Evolutionary conservation across 2,113 vertebrate species (phyloP).

Genomic region (Corythaeola cristata): DNA sequence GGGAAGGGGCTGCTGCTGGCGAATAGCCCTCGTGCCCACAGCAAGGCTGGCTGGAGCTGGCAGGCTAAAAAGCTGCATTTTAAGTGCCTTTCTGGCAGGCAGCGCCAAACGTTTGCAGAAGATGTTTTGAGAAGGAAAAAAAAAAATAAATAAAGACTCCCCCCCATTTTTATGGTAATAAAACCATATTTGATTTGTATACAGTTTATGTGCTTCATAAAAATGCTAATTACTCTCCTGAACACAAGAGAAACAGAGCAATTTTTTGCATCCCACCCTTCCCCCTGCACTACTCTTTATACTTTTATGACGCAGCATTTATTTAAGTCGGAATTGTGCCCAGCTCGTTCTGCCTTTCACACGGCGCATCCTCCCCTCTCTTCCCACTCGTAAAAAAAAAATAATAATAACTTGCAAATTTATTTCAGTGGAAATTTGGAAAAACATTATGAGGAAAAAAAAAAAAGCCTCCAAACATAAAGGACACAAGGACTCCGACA

Average conservation of each 20-base stretch:
- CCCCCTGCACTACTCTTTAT: background rate
- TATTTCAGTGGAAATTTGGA: constrained; percentile 50
- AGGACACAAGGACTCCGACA: background rate
- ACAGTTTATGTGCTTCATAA: constrained; percentile 1
- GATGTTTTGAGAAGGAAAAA: background rate
- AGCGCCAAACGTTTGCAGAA: constrained; percentile 22
- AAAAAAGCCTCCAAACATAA: background rate
- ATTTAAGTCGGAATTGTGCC: constrained; percentile 2
- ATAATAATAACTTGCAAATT: constrained; percentile 15
- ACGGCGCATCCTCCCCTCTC: background rate
- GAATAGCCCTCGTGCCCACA: background rate
- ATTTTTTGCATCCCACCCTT: background rate
- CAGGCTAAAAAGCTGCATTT: background rate
- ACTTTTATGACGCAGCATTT: constrained; percentile 34
- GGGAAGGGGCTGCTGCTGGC: background rate
- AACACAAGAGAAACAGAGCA: background rate
- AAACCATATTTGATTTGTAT: constrained; percentile 27
- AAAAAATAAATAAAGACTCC: background rate
- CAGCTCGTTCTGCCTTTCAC: background rate
- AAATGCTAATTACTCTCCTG: constrained; percentile 6
- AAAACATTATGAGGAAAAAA: background rate
- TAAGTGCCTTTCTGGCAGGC: constrained; percentile 20
- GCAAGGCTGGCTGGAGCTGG: background rate
- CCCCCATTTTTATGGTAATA: background rate
- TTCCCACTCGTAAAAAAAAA: constrained; percentile 21